phyloP scores from a whole-genome alignment of 37 sponge, comb jelly and placozoan species.

The Oscarella lobularis region DNA sequence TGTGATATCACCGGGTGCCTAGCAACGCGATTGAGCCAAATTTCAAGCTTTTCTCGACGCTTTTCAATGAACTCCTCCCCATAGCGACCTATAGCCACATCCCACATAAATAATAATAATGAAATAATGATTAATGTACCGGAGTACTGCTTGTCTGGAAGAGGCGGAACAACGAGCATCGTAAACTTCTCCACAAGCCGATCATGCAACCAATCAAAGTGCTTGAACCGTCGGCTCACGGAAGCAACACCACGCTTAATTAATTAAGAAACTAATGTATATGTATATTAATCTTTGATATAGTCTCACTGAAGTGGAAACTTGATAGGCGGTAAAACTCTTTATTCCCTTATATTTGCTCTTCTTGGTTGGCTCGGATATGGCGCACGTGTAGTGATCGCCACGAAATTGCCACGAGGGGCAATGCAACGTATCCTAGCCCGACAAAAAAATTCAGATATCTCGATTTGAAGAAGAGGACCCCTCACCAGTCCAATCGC shows the following conservation, averaged over 20 bases:
- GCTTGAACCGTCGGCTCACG: neutral
- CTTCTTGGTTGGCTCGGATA: constrained; percentile 81
- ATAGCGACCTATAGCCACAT: neutral
- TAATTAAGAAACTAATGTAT: no score
- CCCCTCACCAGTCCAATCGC: no score
- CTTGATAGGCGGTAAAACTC: constrained; percentile 65
- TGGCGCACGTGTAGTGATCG: constrained; percentile 34
- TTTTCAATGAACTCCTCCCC: constrained; percentile 81
- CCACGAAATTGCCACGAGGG: neutral
- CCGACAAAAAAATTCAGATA: no score
- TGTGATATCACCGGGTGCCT: constrained; percentile 84
- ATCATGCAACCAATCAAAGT: constrained; percentile 67
- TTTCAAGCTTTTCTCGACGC: constrained; percentile 72
- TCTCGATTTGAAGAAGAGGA: no score
- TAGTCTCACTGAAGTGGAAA: constrained; percentile 44
- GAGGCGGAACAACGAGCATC: constrained; percentile 65
- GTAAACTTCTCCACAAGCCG: constrained; percentile 79
- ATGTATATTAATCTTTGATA: neutral
- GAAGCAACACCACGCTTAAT: neutral
- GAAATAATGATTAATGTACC: constrained; percentile 17
- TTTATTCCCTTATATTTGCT: constrained; percentile 87
- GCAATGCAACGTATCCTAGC: neutral
- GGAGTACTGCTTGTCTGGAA: constrained; percentile 68
- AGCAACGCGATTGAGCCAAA: constrained; percentile 87
- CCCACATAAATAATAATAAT: neutral